Percentiles rank a stretch among this genome's conserved stretches.
These are phyloP conservation scores for Dendroctonus ponderosae DNA, from an alignment of 1,140 invertebrate genomes.

Conservation along the genomic window DNA sequence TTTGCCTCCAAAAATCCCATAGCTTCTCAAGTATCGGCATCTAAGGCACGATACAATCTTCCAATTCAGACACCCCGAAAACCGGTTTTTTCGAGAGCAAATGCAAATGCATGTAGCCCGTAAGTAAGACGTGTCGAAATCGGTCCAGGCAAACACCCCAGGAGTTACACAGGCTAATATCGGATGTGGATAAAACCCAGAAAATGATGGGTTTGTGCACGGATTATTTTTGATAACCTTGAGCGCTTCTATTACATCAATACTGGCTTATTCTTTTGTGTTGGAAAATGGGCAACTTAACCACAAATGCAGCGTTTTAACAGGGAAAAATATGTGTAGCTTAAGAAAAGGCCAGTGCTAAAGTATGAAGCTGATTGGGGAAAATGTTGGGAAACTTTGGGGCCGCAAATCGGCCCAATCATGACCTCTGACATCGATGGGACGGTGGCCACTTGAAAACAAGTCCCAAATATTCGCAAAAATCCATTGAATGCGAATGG, in stretches of 20 bases:
- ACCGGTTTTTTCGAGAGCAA: constrained; percentile 21
- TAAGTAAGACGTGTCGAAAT: neutral
- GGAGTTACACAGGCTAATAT: neutral
- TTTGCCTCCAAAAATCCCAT: too few relatives aligned
- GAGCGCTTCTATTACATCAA: constrained; percentile 38
- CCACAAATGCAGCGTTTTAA: too few relatives aligned
- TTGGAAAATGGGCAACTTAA: neutral
- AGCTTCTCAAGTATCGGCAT: neutral
- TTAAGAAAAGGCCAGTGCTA: too few relatives aligned
- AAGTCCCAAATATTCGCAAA: constrained; percentile 2
- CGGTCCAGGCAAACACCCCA: too few relatives aligned
- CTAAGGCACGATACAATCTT: constrained; percentile 7
- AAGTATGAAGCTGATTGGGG: too few relatives aligned
- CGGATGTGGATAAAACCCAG: constrained; percentile 9
- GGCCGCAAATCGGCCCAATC: constrained; percentile 32
- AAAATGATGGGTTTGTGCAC: constrained; percentile 19
- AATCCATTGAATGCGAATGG: constrained; percentile 3
- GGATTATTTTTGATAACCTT: constrained; percentile 36
- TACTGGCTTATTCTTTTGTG: constrained; percentile 30
- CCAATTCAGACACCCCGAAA: constrained; percentile 21
- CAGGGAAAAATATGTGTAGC: too few relatives aligned
- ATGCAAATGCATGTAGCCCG: constrained; percentile 2
- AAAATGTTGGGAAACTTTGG: constrained; percentile 1
- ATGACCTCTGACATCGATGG: constrained; percentile 42
- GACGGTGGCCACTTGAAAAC: constrained; percentile 34